Evolutionary conservation across 2,888 invertebrate species (phyloP).

Genomic region (Troglohyphantes excavatus): DNA sequence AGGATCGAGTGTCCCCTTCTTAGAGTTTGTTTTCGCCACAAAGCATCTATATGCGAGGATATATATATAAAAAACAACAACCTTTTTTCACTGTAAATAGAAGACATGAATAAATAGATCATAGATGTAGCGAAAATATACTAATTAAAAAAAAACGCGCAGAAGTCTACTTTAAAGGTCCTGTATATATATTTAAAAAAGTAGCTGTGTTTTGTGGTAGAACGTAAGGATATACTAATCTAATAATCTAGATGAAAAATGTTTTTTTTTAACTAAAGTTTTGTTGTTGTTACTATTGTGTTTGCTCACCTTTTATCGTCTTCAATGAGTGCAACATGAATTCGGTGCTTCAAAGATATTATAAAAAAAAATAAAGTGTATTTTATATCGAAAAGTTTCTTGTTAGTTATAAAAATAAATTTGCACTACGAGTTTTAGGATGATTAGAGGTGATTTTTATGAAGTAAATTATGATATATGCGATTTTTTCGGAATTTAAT

Average conservation of each 20-base stretch:
- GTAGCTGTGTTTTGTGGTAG: constrained; percentile 74
- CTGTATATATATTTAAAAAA: constrained; percentile 48
- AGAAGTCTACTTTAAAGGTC: constrained; percentile 49
- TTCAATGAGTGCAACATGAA: not conserved
- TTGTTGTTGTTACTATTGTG: not conserved
- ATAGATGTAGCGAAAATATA: constrained; percentile 47
- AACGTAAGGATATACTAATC: constrained; percentile 12
- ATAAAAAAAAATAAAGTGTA: not conserved
- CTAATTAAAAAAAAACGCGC: constrained; percentile 15
- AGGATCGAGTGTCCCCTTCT: no score
- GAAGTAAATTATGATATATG: no score
- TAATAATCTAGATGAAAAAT: constrained; percentile 23
- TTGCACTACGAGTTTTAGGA: no score
- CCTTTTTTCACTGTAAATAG: constrained; percentile 74
- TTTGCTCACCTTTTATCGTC: not conserved
- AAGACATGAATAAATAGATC: constrained; percentile 70
- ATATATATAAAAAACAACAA: not conserved
- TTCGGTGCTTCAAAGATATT: not conserved
- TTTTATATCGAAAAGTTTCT: not conserved
- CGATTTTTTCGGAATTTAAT: no score
- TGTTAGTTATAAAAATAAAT: not conserved
- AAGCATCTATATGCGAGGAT: constrained; percentile 10
- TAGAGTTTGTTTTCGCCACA: not conserved
- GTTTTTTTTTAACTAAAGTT: not conserved
- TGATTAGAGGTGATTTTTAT: no score